phyloP scores from a whole-genome alignment of 1,140 invertebrate species.

The Calliphora vicina region DNA sequence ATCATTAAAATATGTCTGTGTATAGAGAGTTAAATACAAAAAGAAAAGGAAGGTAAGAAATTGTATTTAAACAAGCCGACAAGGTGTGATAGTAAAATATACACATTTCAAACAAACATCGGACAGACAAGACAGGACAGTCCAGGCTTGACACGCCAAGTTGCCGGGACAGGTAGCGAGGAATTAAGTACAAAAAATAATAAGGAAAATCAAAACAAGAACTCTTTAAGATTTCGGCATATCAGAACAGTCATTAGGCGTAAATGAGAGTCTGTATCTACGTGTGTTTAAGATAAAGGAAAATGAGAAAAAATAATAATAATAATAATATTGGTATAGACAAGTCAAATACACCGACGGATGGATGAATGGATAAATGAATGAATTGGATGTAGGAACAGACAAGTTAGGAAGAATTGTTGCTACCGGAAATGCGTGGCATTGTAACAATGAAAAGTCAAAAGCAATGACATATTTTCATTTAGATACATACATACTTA shows the following conservation, averaged over 20 bases:
- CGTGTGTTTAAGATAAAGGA: background rate
- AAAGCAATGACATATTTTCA: constrained; percentile 30
- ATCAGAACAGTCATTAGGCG: background rate
- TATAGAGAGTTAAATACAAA: background rate
- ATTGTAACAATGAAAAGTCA: constrained; percentile 21
- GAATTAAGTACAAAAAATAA: background rate
- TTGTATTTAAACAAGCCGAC: background rate
- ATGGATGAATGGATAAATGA: too few relatives aligned
- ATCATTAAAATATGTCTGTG: background rate
- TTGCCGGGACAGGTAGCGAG: background rate
- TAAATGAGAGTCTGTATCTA: background rate
- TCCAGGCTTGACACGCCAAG: background rate
- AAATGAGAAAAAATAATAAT: background rate
- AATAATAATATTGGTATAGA: background rate
- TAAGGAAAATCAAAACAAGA: background rate
- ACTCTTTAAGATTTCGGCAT: constrained; percentile 2
- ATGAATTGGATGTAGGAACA: too few relatives aligned
- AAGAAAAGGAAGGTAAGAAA: background rate
- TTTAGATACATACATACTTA: too few relatives aligned
- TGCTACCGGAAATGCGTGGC: constrained; percentile 27
- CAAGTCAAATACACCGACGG: background rate
- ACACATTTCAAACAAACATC: background rate
- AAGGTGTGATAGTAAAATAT: constrained; percentile 1
- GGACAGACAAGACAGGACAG: background rate
- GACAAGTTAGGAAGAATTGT: background rate